Evolutionary conservation across 2,888 invertebrate species (phyloP), one percentile per base, ranked within the genome.

Genomic region (Cremastobaeus sp.): DNA sequence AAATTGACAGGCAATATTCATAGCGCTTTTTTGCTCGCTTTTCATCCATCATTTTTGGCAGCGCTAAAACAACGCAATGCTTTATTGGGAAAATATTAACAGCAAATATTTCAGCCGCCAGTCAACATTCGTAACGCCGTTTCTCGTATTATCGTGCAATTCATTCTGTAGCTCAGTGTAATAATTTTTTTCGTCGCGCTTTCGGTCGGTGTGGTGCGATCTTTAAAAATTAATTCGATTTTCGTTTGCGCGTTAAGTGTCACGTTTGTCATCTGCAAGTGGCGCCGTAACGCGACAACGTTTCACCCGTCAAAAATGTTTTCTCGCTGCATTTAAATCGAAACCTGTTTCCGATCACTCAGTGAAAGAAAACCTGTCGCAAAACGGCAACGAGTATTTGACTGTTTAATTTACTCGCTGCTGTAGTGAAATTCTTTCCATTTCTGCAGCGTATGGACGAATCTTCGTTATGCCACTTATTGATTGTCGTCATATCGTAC

Each of bases 211-310:
- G 17, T 11, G n/a, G 18, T 32, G 18, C 34, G 20, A 62, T 64
- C 64, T 45, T 43, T 52, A 45, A 62, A 52, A 34, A 52, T 32
- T 17, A 41, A 45, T 52, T 45, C 65, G 55, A 35, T 54, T 65
- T 65, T 54, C 37, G 65, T 35, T 52, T 28, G 45, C 25, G 15
- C 54, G 28, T 55, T 65, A 54, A 54, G 65, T 50, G 52, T 50
- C 52, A 64, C 39, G 48, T 50, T 62, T 64, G 64, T 64, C 64
- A 52, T 20, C 35, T 17, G 64, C 64, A 64, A 64, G 50, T 64
- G 64, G 34, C 20, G 50, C 50, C 50, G 14, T 62, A 41, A 21
- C 47, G 34, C 25, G 43, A 41, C 15, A 34, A 62, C 48, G 32
- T 48, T 60, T 60, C 60, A 12, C 6, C n/a, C 9, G 32, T 48